These are phyloP conservation scores for Dryoscopus gambensis DNA, from an alignment of 2,113 vertebrate genomes.

Conservation along the genomic window DNA sequence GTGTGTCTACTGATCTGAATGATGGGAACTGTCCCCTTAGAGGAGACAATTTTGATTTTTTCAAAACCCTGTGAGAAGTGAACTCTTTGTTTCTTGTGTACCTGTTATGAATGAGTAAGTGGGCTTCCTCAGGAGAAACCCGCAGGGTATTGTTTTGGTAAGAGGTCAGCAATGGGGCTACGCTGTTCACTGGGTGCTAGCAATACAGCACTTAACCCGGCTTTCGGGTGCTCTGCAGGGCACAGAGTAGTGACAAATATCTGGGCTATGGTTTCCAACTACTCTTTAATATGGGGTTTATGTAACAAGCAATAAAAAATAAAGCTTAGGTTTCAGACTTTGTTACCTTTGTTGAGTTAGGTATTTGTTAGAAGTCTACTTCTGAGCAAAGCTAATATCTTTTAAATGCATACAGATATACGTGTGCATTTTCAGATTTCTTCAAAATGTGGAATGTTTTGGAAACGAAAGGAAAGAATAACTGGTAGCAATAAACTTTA, in stretches of 20 bases:
- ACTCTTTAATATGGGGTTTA: background rate
- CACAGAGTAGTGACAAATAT: background rate
- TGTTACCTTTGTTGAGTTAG: background rate
- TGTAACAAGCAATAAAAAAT: background rate
- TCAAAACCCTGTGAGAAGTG: fast-evolving
- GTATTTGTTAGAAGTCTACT: background rate
- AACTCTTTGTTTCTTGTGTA: background rate
- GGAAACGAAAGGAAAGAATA: background rate
- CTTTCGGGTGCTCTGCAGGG: background rate
- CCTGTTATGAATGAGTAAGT: background rate
- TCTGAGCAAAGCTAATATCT: background rate
- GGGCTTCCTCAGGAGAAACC: background rate
- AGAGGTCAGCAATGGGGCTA: background rate
- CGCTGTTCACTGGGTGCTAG: background rate
- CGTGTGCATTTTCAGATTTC: background rate
- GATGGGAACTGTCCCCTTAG: background rate
- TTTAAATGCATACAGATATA: background rate
- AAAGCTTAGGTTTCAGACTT: background rate
- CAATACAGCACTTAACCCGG: fast-evolving
- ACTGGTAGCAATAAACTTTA: background rate
- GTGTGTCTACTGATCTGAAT: background rate
- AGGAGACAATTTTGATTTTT: background rate
- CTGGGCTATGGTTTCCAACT: background rate
- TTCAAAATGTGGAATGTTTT: background rate
- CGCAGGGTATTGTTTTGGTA: background rate